These are phyloP conservation scores for Hippocampus mohnikei DNA, from an alignment of 2,113 vertebrate genomes.

Conservation along the genomic window DNA sequence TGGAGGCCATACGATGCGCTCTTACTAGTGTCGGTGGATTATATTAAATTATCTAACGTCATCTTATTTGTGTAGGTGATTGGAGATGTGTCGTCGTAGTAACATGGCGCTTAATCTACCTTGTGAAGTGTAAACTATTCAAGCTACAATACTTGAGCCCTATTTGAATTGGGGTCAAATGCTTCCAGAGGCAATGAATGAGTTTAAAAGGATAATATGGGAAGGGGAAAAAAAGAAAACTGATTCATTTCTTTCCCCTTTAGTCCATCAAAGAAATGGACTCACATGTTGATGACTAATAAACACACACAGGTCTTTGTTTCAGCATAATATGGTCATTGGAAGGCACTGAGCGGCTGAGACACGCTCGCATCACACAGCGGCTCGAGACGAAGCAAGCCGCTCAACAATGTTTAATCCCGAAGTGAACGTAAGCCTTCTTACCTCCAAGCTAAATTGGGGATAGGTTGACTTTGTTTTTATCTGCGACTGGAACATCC, in stretches of 20 bases:
- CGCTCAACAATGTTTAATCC: slow-evolving; percentile 77
- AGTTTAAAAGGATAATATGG: too few species aligned
- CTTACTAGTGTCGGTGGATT: background rate
- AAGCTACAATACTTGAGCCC: background rate
- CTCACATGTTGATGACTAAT: background rate
- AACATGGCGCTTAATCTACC: background rate
- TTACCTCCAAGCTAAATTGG: slow-evolving; percentile 77
- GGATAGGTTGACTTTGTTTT: slow-evolving; percentile 73
- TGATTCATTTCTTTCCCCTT: background rate
- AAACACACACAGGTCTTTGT: too few species aligned
- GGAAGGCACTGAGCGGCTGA: background rate
- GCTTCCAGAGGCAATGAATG: background rate
- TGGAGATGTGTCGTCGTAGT: background rate
- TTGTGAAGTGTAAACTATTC: background rate
- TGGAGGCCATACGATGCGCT: background rate
- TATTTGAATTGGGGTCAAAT: background rate
- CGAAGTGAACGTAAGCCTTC: slow-evolving; percentile 74
- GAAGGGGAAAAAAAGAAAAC: background rate
- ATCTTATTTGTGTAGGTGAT: background rate
- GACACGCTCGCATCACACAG: slow-evolving; percentile 3
- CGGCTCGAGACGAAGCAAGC: slow-evolving; percentile 74
- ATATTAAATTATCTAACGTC: background rate
- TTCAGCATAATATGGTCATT: background rate
- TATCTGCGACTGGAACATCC: slow-evolving; percentile 78
- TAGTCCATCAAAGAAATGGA: background rate